These are phyloP conservation scores for Pseudomugil tenellus DNA, from an alignment of 2,797 vertebrate genomes.

Conservation along the genomic window DNA sequence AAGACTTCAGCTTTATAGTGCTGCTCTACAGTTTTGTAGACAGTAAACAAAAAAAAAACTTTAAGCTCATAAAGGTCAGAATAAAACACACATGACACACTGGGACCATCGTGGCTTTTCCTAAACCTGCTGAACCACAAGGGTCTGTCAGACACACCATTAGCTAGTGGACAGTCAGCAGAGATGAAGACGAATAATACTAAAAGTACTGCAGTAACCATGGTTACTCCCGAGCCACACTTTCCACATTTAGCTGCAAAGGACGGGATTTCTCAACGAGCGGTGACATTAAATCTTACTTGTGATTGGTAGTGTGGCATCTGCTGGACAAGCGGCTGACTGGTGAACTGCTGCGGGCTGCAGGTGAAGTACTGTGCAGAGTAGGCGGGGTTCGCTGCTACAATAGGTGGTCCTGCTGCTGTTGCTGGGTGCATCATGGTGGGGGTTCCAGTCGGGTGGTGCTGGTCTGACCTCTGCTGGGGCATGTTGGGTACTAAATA, in stretches of 20 bases:
- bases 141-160: slow-evolving; percentile 31
- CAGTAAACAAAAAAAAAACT: slow-evolving; percentile 7
- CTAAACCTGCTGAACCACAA: slow-evolving; percentile 20
- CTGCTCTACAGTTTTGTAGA: not conserved
- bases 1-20: slow-evolving; percentile 4
- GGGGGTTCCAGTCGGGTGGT: slow-evolving; percentile 89
- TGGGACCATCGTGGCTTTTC: slow-evolving; percentile 2
- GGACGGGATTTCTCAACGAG: not conserved
- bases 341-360: slow-evolving; percentile 96
- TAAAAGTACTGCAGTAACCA: not conserved
- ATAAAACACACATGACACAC: no score
- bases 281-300: slow-evolving; percentile 32
- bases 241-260: not conserved
- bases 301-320: slow-evolving; percentile 97
- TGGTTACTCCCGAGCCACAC: not conserved
- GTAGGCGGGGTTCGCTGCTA: slow-evolving; percentile 92
- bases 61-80: slow-evolving; percentile 19
- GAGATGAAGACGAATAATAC: slow-evolving; percentile 8
- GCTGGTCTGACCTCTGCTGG: slow-evolving; percentile 97
- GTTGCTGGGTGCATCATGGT: slow-evolving; percentile 97
- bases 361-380: slow-evolving; percentile 96
- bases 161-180: slow-evolving; percentile 26
- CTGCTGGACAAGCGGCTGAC: slow-evolving; percentile 95
- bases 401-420: slow-evolving; percentile 94
- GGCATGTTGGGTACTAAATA: slow-evolving; percentile 94